These are phyloP conservation scores for Serilophus lunatus DNA, from an alignment of 2,113 vertebrate species.

Conservation along the genomic window DNA sequence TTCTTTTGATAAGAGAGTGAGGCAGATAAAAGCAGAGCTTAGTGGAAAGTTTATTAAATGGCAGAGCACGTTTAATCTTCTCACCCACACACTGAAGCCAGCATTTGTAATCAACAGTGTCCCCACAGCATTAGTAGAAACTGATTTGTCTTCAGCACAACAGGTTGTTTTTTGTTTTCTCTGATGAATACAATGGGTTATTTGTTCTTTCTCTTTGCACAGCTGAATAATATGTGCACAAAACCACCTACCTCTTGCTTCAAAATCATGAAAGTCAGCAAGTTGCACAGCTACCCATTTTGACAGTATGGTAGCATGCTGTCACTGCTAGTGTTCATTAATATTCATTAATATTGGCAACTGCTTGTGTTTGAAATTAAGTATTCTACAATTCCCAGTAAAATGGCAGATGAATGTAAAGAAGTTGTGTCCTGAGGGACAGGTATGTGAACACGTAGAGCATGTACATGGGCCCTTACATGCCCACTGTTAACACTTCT, in stretches of 20 bases:
- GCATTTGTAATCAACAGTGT: background rate
- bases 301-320: background rate
- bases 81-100: background rate
- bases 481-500: background rate
- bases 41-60: slow-evolving; percentile 28
- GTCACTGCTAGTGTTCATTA: background rate
- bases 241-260: background rate
- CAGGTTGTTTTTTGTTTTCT: background rate
- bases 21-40: background rate
- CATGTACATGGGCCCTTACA: background rate
- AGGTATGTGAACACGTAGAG: background rate
- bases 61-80: background rate
- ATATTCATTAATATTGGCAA: background rate
- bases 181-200: background rate
- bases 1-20: slow-evolving; percentile 7
- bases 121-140: background rate
- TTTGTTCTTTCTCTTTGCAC: slow-evolving; percentile 17
- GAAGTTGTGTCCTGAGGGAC: background rate
- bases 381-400: background rate
- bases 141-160: background rate
- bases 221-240: background rate
- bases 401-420: background rate
- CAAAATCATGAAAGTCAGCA: background rate
- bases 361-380: background rate
- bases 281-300: background rate